Base-by-base conservation (phyloP, 1,140 invertebrate species). In the Meteorus sp. region DNA sequence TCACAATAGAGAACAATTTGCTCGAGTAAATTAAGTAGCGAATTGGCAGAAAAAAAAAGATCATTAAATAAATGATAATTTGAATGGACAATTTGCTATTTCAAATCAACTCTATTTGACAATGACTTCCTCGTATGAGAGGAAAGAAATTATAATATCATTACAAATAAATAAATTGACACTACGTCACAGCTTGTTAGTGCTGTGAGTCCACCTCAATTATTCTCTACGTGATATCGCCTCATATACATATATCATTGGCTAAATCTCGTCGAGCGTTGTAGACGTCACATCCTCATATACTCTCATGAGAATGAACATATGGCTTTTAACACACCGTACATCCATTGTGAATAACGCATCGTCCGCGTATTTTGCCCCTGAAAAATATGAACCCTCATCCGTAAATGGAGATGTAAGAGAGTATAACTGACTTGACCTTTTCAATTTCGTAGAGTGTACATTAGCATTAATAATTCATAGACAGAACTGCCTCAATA, bases 361-460 rank as follows among this genome's bases (percentile, higher is more conserved):
- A 11, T 39, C n/a, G n/a, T n/a, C n/a, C n/a, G n/a, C n/a, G 6
- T 33, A 33, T 48, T 48, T n/a, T n/a, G n/a, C 45, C 23, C 20
- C 4, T 27, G 23, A 27, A 48, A 48, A 6, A 44, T 7, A 5
- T 25, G 22, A 48, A n/a, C n/a, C n/a, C 35, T 7, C 35, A 13
- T 13, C 2, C 11, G 4, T 9, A 25, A 48, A 48, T 25, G 23
- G 27, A 48, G 23, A 48, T 19, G n/a, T n/a, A n/a, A n/a, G n/a
- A 25, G n/a, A 25, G 17, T 7, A 29, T 29, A 48, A 48, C 4
- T 48, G 23, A 48, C 9, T 27, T 48, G 23, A 48, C 23, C 25
- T 48, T 48, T 15, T 48, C n/a, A 48, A 48, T 48, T 29, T 13
- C 11, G 29, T 33, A n/a, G 8, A 39, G 17, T 39, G 17, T 39